These are phyloP conservation scores for Drosophila truncata DNA, from an alignment of 1,140 invertebrate species.

Conservation along the genomic window DNA sequence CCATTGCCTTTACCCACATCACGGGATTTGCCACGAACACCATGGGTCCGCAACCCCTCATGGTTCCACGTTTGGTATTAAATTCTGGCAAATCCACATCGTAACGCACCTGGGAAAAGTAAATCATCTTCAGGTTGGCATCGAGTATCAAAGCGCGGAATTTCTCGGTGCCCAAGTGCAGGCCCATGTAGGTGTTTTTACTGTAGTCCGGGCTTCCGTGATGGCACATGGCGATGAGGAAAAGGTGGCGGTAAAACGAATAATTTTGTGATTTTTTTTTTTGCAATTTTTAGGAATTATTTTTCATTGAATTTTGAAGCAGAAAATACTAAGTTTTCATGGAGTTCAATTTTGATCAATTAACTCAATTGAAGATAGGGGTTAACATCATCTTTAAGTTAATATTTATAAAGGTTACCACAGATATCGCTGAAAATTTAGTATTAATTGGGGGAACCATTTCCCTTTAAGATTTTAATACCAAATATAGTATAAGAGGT, in stretches of 20 bases:
- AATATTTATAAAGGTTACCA: too few relatives aligned
- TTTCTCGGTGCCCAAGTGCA: slow-evolving; percentile 33
- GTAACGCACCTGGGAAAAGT: slow-evolving; percentile 25
- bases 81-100: slow-evolving; percentile 66
- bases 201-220: slow-evolving; percentile 33
- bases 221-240: slow-evolving; percentile 53
- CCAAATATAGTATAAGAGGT: not conserved
- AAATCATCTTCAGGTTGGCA: slow-evolving; percentile 24
- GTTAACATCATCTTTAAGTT: too few relatives aligned
- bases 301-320: not conserved
- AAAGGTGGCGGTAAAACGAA: too few relatives aligned
- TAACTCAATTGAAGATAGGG: not conserved
- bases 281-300: not conserved
- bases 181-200: slow-evolving; percentile 59
- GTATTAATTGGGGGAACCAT: too few relatives aligned
- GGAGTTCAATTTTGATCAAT: not conserved
- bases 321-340: not conserved
- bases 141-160: slow-evolving; percentile 47
- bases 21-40: slow-evolving; percentile 89
- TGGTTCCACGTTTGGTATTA: slow-evolving; percentile 12
- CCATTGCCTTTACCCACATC: slow-evolving; percentile 98
- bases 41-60: not conserved
- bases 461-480: not conserved
- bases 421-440: too few relatives aligned
- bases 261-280: not conserved